These are phyloP conservation scores for Spheniscus mendiculus DNA, from an alignment of 2,113 vertebrate species.

Conservation along the genomic window DNA sequence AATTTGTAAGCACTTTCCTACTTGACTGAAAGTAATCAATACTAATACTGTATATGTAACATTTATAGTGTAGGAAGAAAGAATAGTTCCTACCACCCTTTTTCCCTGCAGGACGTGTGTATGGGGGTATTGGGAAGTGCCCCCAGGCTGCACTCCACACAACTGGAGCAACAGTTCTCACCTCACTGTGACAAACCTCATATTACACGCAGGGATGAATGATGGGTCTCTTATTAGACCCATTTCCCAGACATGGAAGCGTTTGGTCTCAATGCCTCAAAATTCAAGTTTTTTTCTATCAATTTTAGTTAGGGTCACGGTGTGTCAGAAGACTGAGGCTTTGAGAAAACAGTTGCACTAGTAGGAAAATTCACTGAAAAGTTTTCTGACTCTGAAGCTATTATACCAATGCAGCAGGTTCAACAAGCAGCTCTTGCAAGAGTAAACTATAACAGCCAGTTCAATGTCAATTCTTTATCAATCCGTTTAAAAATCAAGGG, in stretches of 20 bases:
- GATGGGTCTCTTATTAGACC: neutral
- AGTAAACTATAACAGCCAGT: accelerated
- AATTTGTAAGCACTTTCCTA: neutral
- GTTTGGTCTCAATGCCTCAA: neutral
- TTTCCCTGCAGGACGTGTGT: accelerated
- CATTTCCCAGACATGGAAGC: neutral
- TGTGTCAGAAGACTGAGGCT: accelerated
- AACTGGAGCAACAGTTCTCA: neutral
- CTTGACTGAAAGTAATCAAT: neutral
- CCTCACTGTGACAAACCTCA: neutral
- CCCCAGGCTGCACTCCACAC: neutral
- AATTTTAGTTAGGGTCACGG: accelerated
- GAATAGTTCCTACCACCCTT: neutral
- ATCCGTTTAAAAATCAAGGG: neutral
- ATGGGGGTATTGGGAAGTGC: no score
- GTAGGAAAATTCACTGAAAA: neutral
- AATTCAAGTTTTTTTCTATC: neutral
- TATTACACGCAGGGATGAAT: accelerated
- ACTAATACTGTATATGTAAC: neutral
- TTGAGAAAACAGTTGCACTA: neutral
- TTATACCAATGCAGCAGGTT: neutral
- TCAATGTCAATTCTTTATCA: accelerated
- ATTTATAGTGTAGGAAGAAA: neutral
- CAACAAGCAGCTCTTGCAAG: neutral
- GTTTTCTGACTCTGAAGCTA: neutral